Evolutionary conservation across 2,888 invertebrate genomes (phyloP).

Genomic region (Tiliacea citrago): DNA sequence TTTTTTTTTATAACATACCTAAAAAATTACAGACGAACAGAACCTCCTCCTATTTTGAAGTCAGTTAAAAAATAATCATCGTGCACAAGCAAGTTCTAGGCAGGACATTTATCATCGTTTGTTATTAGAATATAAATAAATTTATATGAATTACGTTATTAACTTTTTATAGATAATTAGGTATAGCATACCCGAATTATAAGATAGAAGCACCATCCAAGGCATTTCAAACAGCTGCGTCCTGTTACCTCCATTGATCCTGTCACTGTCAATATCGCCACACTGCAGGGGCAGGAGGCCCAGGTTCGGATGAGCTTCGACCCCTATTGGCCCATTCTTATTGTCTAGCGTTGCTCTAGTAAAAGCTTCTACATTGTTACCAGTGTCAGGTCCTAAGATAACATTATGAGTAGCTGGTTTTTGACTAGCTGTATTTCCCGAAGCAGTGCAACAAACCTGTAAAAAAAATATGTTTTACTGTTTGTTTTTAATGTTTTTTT

Average conservation of each 20-base stretch:
- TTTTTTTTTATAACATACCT: no score
- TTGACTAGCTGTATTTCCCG: not conserved
- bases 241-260: slow-evolving; percentile 91
- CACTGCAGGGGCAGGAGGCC: slow-evolving; percentile 85
- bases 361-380: slow-evolving; percentile 42
- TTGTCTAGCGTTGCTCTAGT: slow-evolving; percentile 41
- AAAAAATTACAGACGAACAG: no score
- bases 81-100: no score
- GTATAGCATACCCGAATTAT: slow-evolving; percentile 79
- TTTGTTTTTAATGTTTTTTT: not conserved
- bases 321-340: slow-evolving; percentile 47
- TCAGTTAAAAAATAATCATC: not conserved
- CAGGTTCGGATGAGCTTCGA: slow-evolving; percentile 67
- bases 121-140: not conserved
- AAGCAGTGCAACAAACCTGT: slow-evolving; percentile 75
- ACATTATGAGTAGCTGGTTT: slow-evolving; percentile 26
- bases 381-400: slow-evolving; percentile 2
- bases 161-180: no score
- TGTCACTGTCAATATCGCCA: slow-evolving; percentile 89
- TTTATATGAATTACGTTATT: not conserved
- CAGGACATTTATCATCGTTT: not conserved
- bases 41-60: no score
- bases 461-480: not conserved
- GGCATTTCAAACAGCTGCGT: slow-evolving; percentile 92
- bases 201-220: slow-evolving; percentile 94